A percentile compares a stretch with the other conserved stretches of the same genome.
Conservation (phyloP, 2,888 invertebrate species). For the Blastobasis lacticolella region DNA sequence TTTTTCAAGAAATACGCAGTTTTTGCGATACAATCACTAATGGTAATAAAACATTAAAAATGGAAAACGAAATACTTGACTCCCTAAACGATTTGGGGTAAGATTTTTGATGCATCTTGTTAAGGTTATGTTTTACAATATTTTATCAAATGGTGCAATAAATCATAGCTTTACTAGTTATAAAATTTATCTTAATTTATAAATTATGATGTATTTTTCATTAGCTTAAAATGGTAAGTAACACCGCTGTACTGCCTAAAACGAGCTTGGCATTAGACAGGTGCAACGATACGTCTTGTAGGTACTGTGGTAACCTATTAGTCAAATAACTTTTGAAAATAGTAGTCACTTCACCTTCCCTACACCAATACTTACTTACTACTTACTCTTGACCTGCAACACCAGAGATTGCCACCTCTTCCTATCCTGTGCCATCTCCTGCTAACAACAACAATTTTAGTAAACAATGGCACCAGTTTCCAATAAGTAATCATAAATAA, state of each 20-base stretch:
- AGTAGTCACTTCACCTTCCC: no score
- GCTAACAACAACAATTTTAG: no score
- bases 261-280: not conserved
- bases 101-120: slow-evolving; percentile 19
- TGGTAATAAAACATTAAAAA: slow-evolving; percentile 22
- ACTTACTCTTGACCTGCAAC: no score
- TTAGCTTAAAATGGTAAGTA: not conserved
- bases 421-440: no score
- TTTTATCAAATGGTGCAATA: not conserved
- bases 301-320: not conserved
- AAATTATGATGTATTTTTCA: not conserved
- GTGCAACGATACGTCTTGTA: not conserved
- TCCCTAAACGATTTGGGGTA: slow-evolving; percentile 77
- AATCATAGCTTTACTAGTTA: not conserved
- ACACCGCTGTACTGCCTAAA: not conserved
- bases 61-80: slow-evolving; percentile 77
- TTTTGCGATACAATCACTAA: no score
- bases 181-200: not conserved
- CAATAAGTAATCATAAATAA: no score
- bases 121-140: slow-evolving; percentile 15
- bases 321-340: not conserved
- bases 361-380: no score
- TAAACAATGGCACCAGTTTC: no score
- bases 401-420: no score
- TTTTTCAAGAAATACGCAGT: no score